A percentile compares a stretch with the other conserved stretches of the same genome.
phyloP scores from a whole-genome alignment of 2,797 vertebrate genomes.

The Ptychobarbus kaznakovi region DNA sequence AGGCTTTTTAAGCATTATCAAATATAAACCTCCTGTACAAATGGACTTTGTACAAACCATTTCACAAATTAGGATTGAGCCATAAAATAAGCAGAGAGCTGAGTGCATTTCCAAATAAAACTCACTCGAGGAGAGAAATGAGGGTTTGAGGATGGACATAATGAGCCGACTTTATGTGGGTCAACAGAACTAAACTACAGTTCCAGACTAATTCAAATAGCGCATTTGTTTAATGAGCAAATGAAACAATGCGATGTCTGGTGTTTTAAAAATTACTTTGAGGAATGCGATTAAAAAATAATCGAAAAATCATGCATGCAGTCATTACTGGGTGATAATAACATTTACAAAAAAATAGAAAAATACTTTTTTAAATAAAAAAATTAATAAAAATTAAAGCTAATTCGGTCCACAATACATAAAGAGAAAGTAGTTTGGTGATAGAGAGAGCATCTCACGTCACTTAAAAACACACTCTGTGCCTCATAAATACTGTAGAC shows the following conservation, averaged over 20 bases:
- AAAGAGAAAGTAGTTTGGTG: slow-evolving; percentile 28
- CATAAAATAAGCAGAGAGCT: slow-evolving; percentile 26
- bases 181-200: slow-evolving; percentile 26
- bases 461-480: slow-evolving; percentile 52
- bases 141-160: slow-evolving; percentile 26
- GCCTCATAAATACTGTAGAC: slow-evolving; percentile 57
- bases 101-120: slow-evolving; percentile 41
- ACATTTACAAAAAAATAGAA: background rate
- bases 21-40: slow-evolving; percentile 5
- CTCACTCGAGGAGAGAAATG: slow-evolving; percentile 31
- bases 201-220: slow-evolving; percentile 4
- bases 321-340: background rate
- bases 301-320: background rate
- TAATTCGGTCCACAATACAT: background rate
- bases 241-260: background rate
- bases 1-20: slow-evolving; percentile 20
- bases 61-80: slow-evolving; percentile 28
- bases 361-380: background rate
- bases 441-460: slow-evolving; percentile 35
- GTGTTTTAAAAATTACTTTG: background rate
- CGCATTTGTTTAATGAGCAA: slow-evolving; percentile 21
- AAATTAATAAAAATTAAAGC: background rate
- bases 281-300: background rate
- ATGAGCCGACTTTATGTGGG: slow-evolving; percentile 25
- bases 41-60: slow-evolving; percentile 15